Evolutionary conservation across 2,113 vertebrate species (phyloP).

Genomic region (Ctenomys sociabilis): DNA sequence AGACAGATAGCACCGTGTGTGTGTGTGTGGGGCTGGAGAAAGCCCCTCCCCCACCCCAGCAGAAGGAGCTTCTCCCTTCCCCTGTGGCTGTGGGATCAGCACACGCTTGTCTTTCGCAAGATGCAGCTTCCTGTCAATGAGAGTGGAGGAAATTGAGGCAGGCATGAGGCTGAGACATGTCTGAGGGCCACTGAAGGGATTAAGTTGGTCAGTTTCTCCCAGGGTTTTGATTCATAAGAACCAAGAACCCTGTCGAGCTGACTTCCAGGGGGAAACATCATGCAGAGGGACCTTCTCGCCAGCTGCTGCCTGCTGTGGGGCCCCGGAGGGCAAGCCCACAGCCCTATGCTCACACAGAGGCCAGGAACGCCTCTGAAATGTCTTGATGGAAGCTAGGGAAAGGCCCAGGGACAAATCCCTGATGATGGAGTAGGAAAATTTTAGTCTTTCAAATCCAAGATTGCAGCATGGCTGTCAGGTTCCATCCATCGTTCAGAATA

Average conservation of each 20-base stretch:
- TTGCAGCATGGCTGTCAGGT: background rate
- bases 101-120: background rate
- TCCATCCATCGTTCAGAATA: background rate
- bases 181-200: background rate
- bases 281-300: accelerated
- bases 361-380: background rate
- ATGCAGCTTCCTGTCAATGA: background rate
- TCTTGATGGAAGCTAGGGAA: background rate
- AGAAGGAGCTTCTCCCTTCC: accelerated
- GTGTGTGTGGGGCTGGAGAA: accelerated
- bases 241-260: background rate
- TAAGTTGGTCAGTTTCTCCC: background rate
- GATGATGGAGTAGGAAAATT: accelerated
- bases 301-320: accelerated
- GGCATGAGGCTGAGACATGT: background rate
- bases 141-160: background rate
- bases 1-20: accelerated
- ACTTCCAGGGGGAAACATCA: background rate
- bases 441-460: background rate
- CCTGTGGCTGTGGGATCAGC: accelerated
- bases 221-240: background rate
- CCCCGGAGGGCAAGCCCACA: accelerated
- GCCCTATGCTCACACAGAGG: background rate
- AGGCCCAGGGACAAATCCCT: background rate
- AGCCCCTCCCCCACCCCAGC: background rate